A percentile compares a stretch with the other conserved stretches of the same genome.
These are phyloP conservation scores for Anseranas semipalmata DNA, from an alignment of 2,113 vertebrate species.

Conservation along the genomic window DNA sequence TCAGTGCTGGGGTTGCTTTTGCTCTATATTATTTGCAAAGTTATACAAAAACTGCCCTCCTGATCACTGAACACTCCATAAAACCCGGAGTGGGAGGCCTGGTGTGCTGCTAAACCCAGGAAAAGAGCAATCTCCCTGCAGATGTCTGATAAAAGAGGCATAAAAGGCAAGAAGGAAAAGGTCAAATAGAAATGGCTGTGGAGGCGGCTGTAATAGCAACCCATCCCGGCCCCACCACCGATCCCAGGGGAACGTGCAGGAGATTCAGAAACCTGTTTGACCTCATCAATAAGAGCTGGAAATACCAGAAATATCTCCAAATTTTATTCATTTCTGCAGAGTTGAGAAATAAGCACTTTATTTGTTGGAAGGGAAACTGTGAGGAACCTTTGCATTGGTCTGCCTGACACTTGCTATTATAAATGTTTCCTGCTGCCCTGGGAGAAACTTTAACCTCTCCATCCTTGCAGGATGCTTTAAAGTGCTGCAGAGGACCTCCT, in stretches of 20 bases:
- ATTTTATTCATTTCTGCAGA: background rate
- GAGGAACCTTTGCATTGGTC: background rate
- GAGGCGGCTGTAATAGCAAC: background rate
- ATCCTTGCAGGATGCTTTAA: background rate
- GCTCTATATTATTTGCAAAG: background rate
- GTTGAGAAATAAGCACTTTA: background rate
- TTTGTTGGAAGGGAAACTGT: background rate
- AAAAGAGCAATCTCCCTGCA: background rate
- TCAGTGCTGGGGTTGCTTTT: background rate
- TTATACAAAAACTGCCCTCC: background rate
- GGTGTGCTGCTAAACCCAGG: background rate
- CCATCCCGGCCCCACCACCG: background rate
- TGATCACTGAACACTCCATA: background rate
- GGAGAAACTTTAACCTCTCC: background rate
- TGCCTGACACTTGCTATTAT: background rate
- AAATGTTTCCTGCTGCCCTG: background rate
- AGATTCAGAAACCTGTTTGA: background rate
- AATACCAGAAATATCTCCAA: background rate
- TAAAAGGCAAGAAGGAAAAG: background rate
- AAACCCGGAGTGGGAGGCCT: conserved; percentile 2
- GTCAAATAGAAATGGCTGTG: background rate
- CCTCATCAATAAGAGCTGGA: background rate
- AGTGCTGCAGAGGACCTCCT: background rate
- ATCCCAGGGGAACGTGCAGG: background rate
- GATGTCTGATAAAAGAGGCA: background rate